These are phyloP conservation scores for Thaleichthys pacificus DNA, from an alignment of 2,797 vertebrate genomes.

Conservation along the genomic window DNA sequence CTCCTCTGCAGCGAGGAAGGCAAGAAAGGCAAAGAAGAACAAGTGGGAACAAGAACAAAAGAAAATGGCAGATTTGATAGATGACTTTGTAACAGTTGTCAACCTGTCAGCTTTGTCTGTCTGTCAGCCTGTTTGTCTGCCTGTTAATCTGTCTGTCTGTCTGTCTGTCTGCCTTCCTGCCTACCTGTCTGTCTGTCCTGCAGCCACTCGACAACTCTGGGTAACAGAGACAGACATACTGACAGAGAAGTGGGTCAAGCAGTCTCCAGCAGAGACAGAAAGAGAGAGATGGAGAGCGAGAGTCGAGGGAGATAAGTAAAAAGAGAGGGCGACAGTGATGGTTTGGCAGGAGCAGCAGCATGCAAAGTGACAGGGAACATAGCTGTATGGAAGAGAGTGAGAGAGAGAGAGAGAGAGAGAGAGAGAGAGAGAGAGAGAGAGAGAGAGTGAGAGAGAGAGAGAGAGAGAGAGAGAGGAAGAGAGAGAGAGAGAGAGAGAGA, in stretches of 20 bases:
- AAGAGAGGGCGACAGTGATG: not conserved
- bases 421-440: not conserved
- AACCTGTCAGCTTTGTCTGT: not conserved
- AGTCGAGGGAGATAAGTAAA: not conserved
- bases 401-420: not conserved
- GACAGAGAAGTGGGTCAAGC: not conserved
- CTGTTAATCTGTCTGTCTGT: not conserved
- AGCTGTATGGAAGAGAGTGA: not conserved
- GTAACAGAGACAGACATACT: not conserved
- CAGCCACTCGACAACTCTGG: not conserved
- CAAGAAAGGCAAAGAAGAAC: not conserved
- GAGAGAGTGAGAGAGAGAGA: not conserved
- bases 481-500: not conserved
- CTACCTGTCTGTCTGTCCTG: not conserved
- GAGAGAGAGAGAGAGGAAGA: too few species aligned
- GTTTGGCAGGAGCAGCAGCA: not conserved
- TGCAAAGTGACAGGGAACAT: not conserved
- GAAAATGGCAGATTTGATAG: not conserved
- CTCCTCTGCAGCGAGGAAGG: not conserved
- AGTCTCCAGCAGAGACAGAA: not conserved
- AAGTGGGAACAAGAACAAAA: not conserved
- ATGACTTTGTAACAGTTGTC: not conserved
- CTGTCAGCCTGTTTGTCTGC: not conserved
- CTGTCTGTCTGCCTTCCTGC: not conserved
- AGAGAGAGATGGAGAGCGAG: not conserved